Evolutionary conservation across 2,888 invertebrate species (phyloP).

Genomic region (Myathropa florea): DNA sequence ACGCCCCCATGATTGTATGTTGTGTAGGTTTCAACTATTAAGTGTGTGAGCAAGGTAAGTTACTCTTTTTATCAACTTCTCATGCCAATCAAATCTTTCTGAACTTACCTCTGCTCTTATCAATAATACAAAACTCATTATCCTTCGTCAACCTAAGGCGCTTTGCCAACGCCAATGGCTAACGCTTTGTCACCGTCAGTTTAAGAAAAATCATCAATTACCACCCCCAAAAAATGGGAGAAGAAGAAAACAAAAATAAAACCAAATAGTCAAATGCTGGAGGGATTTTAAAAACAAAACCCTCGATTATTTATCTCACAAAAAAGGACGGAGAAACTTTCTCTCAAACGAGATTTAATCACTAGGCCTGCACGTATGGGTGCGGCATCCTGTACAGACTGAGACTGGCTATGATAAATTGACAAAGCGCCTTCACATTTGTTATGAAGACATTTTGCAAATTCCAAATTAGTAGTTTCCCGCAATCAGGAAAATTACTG

Average conservation of each 20-base stretch:
- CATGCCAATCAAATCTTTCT: not conserved
- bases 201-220: slow-evolving; percentile 63
- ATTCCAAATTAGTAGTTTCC: slow-evolving; percentile 68
- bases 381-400: slow-evolving; percentile 19
- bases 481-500: slow-evolving; percentile 55
- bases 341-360: slow-evolving; percentile 58
- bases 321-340: slow-evolving; percentile 50
- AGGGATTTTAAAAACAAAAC: slow-evolving; percentile 7
- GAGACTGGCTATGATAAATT: slow-evolving; percentile 65
- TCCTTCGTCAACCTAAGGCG: slow-evolving; percentile 41
- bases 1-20: no score
- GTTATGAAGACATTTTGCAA: slow-evolving; percentile 68
- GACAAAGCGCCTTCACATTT: slow-evolving; percentile 53
- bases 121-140: slow-evolving; percentile 46
- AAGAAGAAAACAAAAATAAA: not conserved
- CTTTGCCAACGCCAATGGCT: slow-evolving; percentile 33
- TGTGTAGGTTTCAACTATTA: no score
- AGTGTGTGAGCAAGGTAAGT: not conserved
- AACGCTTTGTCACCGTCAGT: slow-evolving; percentile 64
- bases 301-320: slow-evolving; percentile 48
- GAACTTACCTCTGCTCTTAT: slow-evolving; percentile 17
- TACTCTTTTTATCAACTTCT: not conserved
- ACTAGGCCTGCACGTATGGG: slow-evolving; percentile 38
- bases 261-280: not conserved
- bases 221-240: slow-evolving; percentile 13